Percentiles rank a stretch among this genome's conserved stretches.
Evolutionary conservation across 2,888 invertebrate species (phyloP).

Genomic region (Neocrepidodera transversa): DNA sequence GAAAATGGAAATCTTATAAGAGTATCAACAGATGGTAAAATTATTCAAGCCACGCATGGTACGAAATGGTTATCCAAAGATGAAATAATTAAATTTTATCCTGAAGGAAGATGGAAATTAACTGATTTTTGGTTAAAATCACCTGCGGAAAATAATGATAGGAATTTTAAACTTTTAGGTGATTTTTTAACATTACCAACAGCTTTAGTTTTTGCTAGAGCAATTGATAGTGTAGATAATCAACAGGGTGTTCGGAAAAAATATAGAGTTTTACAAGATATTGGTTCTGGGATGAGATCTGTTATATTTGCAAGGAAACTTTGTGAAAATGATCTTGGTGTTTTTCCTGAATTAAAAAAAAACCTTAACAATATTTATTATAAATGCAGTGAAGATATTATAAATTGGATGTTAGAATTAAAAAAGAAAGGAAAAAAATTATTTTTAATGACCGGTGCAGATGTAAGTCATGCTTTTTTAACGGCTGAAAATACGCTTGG

Average conservation of each 20-base stretch:
- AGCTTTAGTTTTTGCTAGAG: constrained; percentile 70
- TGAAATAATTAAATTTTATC: constrained; percentile 66
- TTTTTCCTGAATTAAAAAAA: constrained; percentile 67
- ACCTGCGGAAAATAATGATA: constrained; percentile 66
- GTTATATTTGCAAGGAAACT: constrained; percentile 67
- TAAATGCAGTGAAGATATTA: constrained; percentile 62
- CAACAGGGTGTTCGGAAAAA: constrained; percentile 56
- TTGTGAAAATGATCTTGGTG: constrained; percentile 66
- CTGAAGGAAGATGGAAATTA: constrained; percentile 64
- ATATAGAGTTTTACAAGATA: constrained; percentile 71
- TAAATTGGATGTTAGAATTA: constrained; percentile 68
- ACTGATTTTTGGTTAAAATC: constrained; percentile 64
- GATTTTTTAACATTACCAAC: constrained; percentile 78
- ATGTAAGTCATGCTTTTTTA: constrained; percentile 72
- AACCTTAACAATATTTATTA: constrained; percentile 68
- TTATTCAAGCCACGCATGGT: constrained; percentile 73
- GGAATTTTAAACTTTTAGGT: constrained; percentile 68
- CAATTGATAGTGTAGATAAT: constrained; percentile 69
- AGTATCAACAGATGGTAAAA: constrained; percentile 66
- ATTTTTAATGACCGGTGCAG: constrained; percentile 76
- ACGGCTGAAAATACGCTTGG: constrained; percentile 66
- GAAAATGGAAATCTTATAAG: constrained; percentile 67
- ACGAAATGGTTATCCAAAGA: constrained; percentile 65
- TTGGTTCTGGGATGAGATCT: constrained; percentile 67
- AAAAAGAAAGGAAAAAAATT: constrained; percentile 64